Percentiles rank a stretch among this genome's conserved stretches.
Evolutionary conservation across 2,888 invertebrate species (phyloP).

Genomic region (Stenolophus ochropezus): DNA sequence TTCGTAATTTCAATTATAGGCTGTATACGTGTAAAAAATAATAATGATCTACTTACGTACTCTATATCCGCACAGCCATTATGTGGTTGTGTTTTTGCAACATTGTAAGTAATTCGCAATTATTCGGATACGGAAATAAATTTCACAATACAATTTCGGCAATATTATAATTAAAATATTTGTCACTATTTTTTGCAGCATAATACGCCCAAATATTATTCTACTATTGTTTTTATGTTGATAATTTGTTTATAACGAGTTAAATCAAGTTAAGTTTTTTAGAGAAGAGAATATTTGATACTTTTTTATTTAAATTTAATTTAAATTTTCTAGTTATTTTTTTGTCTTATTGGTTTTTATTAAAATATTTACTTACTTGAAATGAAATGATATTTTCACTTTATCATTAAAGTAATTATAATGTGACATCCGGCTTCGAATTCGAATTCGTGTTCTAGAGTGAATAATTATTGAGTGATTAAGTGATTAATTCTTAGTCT

Average conservation of each 20-base stretch:
- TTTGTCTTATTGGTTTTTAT: no score
- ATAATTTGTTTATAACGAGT: neutral
- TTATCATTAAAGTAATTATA: no score
- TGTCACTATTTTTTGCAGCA: neutral
- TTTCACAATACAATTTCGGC: neutral
- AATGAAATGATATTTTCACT: no score
- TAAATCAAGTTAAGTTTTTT: no score
- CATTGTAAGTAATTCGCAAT: neutral
- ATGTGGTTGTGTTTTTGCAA: neutral
- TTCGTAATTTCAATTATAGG: constrained; percentile 21
- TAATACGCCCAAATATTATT: neutral
- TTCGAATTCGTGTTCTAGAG: no score
- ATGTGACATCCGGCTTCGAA: no score
- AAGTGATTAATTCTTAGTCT: no score
- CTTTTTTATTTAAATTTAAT: no score
- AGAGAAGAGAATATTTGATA: no score
- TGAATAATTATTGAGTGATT: no score
- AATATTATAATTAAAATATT: neutral
- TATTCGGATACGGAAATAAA: neutral
- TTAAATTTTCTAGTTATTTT: no score
- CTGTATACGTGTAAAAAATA: neutral
- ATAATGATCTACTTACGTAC: neutral
- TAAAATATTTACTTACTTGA: no score
- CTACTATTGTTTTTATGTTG: neutral
- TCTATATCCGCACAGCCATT: constrained; percentile 25